Base-by-base conservation (phyloP, 2,888 invertebrate genomes). In the Lasioglossum calceatum region DNA sequence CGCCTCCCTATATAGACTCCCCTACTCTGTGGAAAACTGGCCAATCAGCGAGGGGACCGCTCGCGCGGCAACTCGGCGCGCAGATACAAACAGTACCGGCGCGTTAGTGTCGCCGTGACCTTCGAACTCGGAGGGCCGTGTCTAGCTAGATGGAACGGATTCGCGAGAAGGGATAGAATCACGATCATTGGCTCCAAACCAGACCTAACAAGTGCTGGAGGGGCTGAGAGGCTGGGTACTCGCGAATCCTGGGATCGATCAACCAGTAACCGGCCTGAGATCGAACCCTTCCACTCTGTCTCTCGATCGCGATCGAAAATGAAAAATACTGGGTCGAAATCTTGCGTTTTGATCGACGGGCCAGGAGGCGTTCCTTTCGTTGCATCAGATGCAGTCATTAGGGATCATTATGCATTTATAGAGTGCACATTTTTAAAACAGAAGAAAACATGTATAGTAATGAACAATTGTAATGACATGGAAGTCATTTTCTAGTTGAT, bases 41-140 rank as follows among this genome's bases (percentile, higher is more conserved):
- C 88, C 88, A 87, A 87, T 88, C n/a, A 19, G n/a, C 27, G 23
- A 1, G 36, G 10, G 14, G 39, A 16, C 8, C 58, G 42, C 1
- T 42, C 36, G 73, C 81, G 71, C 77, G 72, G 47, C 73, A 36
- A 27, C 67, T n/a, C 42, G 84, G 87, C 87, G 87, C 86, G 87
- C 70, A 77, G 81, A 87, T 87, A 87, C 70, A 79, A 87, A 58
- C 64, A 50, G 72, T 50, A 36, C 23, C 39, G 7, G 58, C 79
- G 74, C 81, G 81, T 64, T 82, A 74, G 77, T 73, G 42, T 87
- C 81, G 86, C 91, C 91, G 86, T 93, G 92, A 94, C 94, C 94
- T 94, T 94, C 93, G 92, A 93, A 92, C 93, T 90, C 77, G 83
- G 82, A 89, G 92, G 92, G 92, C 88, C 86, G 92, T 88, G 87